A percentile compares a stretch with the other conserved stretches of the same genome.
Evolutionary conservation across 2,113 vertebrate species (phyloP).

Genomic region (Tragelaphus imberbis): DNA sequence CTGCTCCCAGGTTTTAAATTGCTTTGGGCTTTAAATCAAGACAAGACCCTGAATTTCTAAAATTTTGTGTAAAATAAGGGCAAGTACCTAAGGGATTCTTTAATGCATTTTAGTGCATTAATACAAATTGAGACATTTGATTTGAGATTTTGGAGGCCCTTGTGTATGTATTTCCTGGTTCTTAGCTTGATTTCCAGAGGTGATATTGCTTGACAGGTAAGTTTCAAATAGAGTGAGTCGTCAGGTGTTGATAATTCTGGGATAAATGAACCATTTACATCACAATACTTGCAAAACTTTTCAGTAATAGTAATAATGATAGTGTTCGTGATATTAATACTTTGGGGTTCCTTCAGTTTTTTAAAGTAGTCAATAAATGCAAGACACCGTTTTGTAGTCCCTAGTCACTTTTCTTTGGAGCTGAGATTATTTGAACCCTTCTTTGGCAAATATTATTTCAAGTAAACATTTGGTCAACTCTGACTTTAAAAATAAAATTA

Average conservation of each 20-base stretch:
- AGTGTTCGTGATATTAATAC: not conserved
- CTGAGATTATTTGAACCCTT: not conserved
- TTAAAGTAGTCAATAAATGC: not conserved
- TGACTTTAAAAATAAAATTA: not conserved
- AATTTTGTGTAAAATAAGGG: not conserved
- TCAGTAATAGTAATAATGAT: not conserved
- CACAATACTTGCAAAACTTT: not conserved
- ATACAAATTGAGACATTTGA: not conserved
- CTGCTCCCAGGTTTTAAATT: not conserved
- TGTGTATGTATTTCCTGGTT: not conserved
- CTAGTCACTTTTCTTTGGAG: not conserved
- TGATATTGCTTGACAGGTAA: not conserved
- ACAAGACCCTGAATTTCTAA: not conserved
- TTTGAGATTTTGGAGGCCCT: not conserved
- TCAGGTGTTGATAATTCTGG: not conserved
- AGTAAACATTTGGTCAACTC: not conserved
- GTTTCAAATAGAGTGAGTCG: not conserved
- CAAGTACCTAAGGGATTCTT: not conserved
- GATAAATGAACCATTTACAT: not conserved
- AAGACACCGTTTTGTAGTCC: not conserved
- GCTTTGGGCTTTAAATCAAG: not conserved
- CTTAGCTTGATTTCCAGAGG: not conserved
- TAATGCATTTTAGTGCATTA: not conserved
- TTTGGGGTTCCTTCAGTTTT: not conserved
- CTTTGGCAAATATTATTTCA: not conserved